Evolutionary conservation across 2,888 invertebrate genomes (phyloP), one percentile per base, ranked within the genome.

Genomic region (Eulithis prunata): DNA sequence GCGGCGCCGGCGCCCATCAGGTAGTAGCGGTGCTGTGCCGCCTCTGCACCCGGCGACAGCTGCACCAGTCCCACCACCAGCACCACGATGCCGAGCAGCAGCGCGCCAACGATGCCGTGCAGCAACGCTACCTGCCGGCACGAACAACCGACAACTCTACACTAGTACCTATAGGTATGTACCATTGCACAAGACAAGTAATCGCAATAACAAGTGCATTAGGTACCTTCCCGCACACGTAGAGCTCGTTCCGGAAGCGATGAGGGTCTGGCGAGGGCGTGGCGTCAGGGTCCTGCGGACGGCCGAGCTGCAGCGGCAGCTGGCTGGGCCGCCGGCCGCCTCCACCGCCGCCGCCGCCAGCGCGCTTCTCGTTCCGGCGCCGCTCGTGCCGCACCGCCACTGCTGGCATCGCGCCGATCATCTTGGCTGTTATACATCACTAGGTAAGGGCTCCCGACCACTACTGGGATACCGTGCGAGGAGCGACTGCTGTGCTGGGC

Each of bases 391-490:
- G 95, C 57, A 97, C 96, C 64, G 97, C 96, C 89, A 97, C 97
- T 75, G 97, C 97, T 86, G 97, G 97, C 96, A 97, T 96, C 71
- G 97, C 97, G 77, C 97, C 96, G 84, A 97, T 97, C 97, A 97
- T 97, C 88, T 94, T 95, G 76, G 88, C 93, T 91, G 85, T 75
- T 76, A 71, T 69, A 68, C 69, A 70, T 67, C 64, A 68, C 63
- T 45, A 54, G 10, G 69, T 73, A 66, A 73, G 56, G 57, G 58
- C 66, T 62, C 41, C 21, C 47, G 28, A 52, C 57, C 41, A 13
- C 58, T 49, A 64, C 57, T 36, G 52, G 52, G 55, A 51, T 56
- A 38, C 21, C 52, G 46, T 21, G 62, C 61, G 51, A 21, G 10
- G 49, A 11, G 14, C 43, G 60, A 4, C 46, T 36, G 62, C 41